Evolutionary conservation across 2,888 invertebrate species (phyloP), one percentile per base, ranked within the genome.

Genomic region (Nineta flava): DNA sequence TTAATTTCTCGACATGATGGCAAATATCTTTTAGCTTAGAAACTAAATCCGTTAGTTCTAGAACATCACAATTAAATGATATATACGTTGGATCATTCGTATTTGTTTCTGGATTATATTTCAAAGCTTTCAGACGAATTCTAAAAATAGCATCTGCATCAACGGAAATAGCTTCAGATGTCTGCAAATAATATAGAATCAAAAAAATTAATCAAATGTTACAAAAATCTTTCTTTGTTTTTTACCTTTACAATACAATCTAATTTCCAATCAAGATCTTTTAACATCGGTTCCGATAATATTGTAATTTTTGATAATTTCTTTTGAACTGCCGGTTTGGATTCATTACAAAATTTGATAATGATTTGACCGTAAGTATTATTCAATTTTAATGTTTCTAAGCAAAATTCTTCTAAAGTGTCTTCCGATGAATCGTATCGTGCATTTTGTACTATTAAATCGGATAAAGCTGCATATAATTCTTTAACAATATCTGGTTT

Each of bases 11-110:
- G 17, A 31, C 31, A 13, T 16, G 21, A 7, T 31, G 15, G 31
- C 19, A 38, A 47, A 40, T 40, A 12, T 38, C 32, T 35, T 47
- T 47, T 35, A 47, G 17, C 21, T 47, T 47, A 2, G 38, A 19
- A 12, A 47, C 12, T 16, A 47, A 19, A 13, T 38, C 47, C 2
- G 38, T 38, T 6, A 38, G 38, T 9, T 38, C 21, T 40, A 15
- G 9, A 17, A 38, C n/a, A 32, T 15, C 32, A 4, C 32, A 38
- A 38, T 7, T 10, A 6, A 38, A 38, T 12, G 15, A 13, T 38
- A 38, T 15, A 15, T 38, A 15, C 4, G n/a, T 38, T 13, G 15
- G n/a, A 10, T 38, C 38, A 38, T 38, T 38, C 4, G 2, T 2
- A 15, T 38, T 15, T 13, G n/a, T 38, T 15, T n/a, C 38, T 15